Evolutionary conservation across 2,888 invertebrate genomes (phyloP), one percentile per base, ranked within the genome.

Genomic region (Xanthorhoe spadicearia): DNA sequence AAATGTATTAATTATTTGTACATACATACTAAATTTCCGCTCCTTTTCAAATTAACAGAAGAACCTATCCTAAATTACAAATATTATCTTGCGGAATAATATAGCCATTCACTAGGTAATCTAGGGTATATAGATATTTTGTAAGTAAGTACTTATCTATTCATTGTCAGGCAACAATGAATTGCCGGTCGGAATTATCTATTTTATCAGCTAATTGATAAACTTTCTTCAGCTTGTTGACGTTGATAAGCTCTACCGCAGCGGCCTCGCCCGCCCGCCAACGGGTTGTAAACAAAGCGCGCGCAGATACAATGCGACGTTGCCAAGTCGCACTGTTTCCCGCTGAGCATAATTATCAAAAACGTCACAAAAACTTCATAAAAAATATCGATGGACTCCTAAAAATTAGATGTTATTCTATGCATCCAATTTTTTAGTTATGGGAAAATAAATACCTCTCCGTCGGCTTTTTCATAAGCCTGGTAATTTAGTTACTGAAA

Each of bases 241-340:
- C 67, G 74, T 74, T 68, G 73, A 71, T 76, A 74, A 79, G 74
- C 75, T 76, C 80, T 77, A 75, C 78, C 79, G 79, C 78, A 78
- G 81, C 83, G 83, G 78, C 82, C 83, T 83, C 85, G 82, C 61
- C 61, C 63, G 74, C 77, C 74, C 77, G 77, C 75, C 73, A 56
- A 60, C 71, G 67, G 59, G 79, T 84, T 85, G 89, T 90, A 90
- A 90, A 90, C 89, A 90, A 89, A 86, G 80, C 87, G 86, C 84
- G 81, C 82, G 83, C 83, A 78, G 80, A 83, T 79, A 78, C 62
- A 64, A 74, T 77, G 87, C 86, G 85, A 83, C 86, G 87, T 86
- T 86, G 88, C 87, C 87, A 78, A 81, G 76, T 81, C 80, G 69
- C 76, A 71, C 76, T 70, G 74, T 74, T 80, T 43, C 38, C 68